Base-by-base conservation (phyloP, 2,888 invertebrate species). In the Parnassius apollo region DNA sequence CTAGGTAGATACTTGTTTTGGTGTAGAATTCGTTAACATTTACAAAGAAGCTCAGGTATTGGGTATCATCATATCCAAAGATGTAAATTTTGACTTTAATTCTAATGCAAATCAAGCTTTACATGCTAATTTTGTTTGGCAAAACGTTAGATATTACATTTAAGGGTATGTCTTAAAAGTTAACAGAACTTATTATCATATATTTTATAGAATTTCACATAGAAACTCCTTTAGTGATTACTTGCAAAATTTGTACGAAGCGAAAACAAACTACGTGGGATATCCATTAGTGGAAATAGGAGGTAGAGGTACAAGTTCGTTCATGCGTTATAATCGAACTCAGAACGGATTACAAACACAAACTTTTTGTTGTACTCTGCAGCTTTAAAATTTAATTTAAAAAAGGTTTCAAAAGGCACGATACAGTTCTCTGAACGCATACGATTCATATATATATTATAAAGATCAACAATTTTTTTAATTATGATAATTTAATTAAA, bases 201-300 rank as follows among this genome's bases (percentile, higher is more conserved):
- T 65, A 59, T 61, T 61, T 35, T 51, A 49, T 2, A 13, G 45
- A 59, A 62, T 57, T 60, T 65, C 60, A 55, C 58, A 60, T 62
- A 61, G 52, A 66, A 64, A 46, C 59, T 56, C 35, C 45, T 65
- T 59, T 42, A 22, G 63, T 60, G 50, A 62, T 66, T 64, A 64
- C 54, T 51, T 51, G 12, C 35, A 42, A 59, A 61, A 62, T 64
- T 58, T 53, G 60, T 62, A 56, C 51, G 58, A 54, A 62, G 61
- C 53, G 59, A 44, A 65, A 67, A 61, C 55, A 59, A 64, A 64
- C 51, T 50, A 61, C 59, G 54, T 45, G 59, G 54, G 42, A 62
- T 53, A 62, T 64, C 51, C 63, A 66, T 65, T 66, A 59, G 59
- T 52, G 46, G 18, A 62, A 67, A 57, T 63, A 65, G 35, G n/a